A percentile compares a stretch with the other conserved stretches of the same genome.
Evolutionary conservation across 2,888 invertebrate species (phyloP).

Genomic region (Eilema sororculum): DNA sequence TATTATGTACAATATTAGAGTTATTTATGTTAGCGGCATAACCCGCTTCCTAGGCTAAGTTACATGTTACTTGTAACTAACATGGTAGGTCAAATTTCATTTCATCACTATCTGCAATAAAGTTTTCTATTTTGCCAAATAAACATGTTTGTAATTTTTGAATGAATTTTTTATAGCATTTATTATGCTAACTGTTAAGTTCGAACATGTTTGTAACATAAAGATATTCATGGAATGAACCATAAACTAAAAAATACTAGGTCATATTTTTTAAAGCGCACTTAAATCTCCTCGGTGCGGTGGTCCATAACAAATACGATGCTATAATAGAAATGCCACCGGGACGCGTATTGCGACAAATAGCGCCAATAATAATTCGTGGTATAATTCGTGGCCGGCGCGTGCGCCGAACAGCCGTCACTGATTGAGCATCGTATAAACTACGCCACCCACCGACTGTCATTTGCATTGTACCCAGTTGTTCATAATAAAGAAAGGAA

Average conservation of each 20-base stretch:
- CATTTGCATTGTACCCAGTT: slow-evolving; percentile 67
- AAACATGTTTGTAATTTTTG: background rate
- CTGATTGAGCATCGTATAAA: slow-evolving; percentile 80
- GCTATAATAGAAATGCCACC: slow-evolving; percentile 58
- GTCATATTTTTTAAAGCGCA: slow-evolving; percentile 22
- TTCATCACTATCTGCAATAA: background rate
- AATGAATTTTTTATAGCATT: too few species aligned
- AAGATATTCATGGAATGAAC: background rate
- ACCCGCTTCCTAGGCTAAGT: background rate
- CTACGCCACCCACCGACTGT: slow-evolving; percentile 76
- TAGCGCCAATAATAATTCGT: slow-evolving; percentile 77
- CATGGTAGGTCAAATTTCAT: background rate
- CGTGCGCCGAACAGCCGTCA: slow-evolving; percentile 77
- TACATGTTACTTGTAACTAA: background rate
- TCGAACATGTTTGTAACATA: background rate
- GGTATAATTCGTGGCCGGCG: slow-evolving; percentile 66
- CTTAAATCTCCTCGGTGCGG: slow-evolving; percentile 52
- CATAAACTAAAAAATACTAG: slow-evolving; percentile 18
- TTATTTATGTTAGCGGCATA: too few species aligned
- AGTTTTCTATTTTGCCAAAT: background rate
- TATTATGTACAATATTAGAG: too few species aligned
- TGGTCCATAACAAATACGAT: slow-evolving; percentile 55
- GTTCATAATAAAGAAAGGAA: slow-evolving; percentile 56
- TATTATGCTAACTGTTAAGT: too few species aligned
- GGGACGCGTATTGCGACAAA: slow-evolving; percentile 69